Base-by-base conservation (phyloP, 2,888 invertebrate species). In the Lamellibrachia columna region DNA sequence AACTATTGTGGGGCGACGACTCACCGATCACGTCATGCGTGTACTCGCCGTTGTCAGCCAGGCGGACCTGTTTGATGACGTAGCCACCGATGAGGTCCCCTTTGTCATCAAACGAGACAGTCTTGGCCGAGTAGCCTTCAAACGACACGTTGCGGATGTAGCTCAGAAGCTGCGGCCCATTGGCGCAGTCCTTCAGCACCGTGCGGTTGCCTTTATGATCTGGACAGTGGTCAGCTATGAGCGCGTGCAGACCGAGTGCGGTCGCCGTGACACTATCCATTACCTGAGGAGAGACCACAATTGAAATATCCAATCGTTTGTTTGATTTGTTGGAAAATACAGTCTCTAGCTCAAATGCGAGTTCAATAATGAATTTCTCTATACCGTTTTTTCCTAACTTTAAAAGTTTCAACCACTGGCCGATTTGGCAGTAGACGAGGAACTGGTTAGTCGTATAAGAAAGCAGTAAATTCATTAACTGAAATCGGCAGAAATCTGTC, bases 1-100 rank as follows among this genome's bases (percentile, higher is more conserved):
- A n/a, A n/a, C n/a, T n/a, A n/a, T n/a, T n/a, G n/a, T n/a, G n/a
- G n/a, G n/a, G n/a, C n/a, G n/a, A n/a, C n/a, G 75, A 75, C 75
- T 75, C 75, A 75, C 75, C 75, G 75, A 75, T 75, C 22, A 75
- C 22, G 75, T 75, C 75, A 75, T 75, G 75, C 75, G 75, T 75
- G 75, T 75, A 75, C 75, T 75, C 75, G 75, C 75, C 75, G 75
- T 75, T 75, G 75, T 75, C 75, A 15, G 75, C 75, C 75, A 75
- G 75, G 22, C 75, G 75, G 75, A 75, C 75, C 92, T 95, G 95
- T 22, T 92, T 93, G 52, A 95, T 92, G 22, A 94, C 93, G 55
- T 95, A 95, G 60, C 94, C 93, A 3, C 95, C 94, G 60, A 95
- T 93, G 2, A 95, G 93, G 91, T 95, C 95, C 0, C 95, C 95